Evolutionary conservation across 2,113 vertebrate genomes (phyloP).

Genomic region (Casuarius casuarius): DNA sequence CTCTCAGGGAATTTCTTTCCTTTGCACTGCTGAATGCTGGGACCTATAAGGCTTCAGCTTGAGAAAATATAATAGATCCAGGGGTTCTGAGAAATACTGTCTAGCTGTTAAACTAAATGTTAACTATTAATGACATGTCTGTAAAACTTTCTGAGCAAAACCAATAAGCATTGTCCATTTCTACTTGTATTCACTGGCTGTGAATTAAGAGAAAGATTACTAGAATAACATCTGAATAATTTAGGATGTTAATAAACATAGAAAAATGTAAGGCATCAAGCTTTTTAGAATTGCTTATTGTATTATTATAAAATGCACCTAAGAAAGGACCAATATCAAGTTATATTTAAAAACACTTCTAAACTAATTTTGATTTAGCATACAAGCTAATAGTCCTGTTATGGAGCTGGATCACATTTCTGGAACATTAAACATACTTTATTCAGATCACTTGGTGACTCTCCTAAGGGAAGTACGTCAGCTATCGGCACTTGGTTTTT

Average conservation of each 20-base stretch:
- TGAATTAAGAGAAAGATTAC: background rate
- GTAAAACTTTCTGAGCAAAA: background rate
- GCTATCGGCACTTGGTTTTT: slow-evolving; percentile 91
- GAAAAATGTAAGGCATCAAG: background rate
- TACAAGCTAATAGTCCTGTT: slow-evolving; percentile 89
- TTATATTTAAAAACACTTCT: background rate
- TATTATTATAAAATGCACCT: background rate
- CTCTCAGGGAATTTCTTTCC: background rate
- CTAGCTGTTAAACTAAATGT: background rate
- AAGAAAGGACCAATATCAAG: background rate
- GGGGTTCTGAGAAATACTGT: background rate
- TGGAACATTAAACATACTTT: slow-evolving; percentile 91
- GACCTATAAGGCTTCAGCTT: background rate
- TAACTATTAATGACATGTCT: background rate
- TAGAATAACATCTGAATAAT: background rate
- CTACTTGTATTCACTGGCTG: background rate
- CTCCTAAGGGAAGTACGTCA: slow-evolving; percentile 94
- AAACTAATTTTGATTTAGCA: slow-evolving; percentile 75
- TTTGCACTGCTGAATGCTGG: background rate
- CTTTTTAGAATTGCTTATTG: background rate
- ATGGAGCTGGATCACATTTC: slow-evolving; percentile 92
- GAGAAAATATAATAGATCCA: background rate
- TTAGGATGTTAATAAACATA: background rate
- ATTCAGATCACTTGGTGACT: slow-evolving; percentile 91
- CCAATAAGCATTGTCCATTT: background rate